Base-by-base conservation (phyloP, 1,140 invertebrate genomes). In the Formica exsecta region DNA sequence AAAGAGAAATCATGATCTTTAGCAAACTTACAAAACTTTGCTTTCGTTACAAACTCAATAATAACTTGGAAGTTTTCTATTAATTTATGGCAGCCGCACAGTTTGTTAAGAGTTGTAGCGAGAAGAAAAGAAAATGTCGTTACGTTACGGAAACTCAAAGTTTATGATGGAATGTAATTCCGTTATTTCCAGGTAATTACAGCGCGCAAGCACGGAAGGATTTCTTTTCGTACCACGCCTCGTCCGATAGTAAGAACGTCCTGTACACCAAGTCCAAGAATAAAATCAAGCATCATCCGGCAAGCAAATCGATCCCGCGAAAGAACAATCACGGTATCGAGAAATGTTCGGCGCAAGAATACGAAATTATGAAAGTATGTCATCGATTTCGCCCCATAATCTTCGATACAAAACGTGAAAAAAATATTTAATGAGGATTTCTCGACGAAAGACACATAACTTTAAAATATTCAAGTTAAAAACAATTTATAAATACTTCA, bases 361-460 rank as follows among this genome's bases (percentile, higher is more conserved):
- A 97, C 92, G 97, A 97, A 95, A 96, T 97, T 86, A 96, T 97
- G 95, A 97, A 97, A 95, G 96, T 96, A 92, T n/a, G 41, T 83
- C 59, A 83, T 83, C 41, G 68, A 83, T 83, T 83, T 61, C 0
- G 8, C 5, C 25, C 41, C 25, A n/a, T 22, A 25, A 74, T 74
- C 22, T 61, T 8, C 38, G 29, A 74, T 74, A 61, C 22, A 19
- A 25, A 9, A 41, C 54, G 13, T 25, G 5, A 9, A 8, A 8
- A 44, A 83, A 61, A 11, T 51, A 19, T 61, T 16, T 73, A 32
- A 73, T 8, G 5, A 74, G 13, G 8, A 4, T 44, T 44, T 32
- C 13, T 73, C 32, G 44, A 11, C n/a, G 8, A 38, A 54, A 66
- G 8, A 32, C 41, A 3, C 19, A 74, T 57, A 11, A 74, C 3